Evolutionary conservation across 2,888 invertebrate genomes (phyloP).

Genomic region (Tetranychus truncatus): DNA sequence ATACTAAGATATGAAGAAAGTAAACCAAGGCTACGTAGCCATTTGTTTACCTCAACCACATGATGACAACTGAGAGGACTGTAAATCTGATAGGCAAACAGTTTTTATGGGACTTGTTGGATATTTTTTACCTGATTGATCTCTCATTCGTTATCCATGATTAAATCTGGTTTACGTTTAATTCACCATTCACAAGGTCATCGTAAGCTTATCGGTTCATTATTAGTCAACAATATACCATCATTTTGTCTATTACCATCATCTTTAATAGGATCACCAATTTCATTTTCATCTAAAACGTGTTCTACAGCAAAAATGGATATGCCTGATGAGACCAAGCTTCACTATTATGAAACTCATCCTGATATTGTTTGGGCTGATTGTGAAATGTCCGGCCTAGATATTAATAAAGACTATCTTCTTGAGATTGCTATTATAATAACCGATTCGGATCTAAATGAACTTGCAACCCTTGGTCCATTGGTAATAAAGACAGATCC

Average conservation of each 20-base stretch:
- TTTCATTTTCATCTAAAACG: neutral
- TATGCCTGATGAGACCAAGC: conserved; percentile 2
- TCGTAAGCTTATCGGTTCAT: neutral
- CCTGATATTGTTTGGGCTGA: conserved; percentile 21
- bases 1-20: neutral
- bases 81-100: too few species aligned
- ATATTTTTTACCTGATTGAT: too few species aligned
- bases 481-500: conserved; percentile 29
- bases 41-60: too few species aligned
- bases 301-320: neutral
- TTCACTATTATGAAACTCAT: conserved; percentile 1
- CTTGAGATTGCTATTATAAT: conserved; percentile 75
- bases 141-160: neutral
- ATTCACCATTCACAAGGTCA: neutral
- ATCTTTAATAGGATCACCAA: neutral
- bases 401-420: conserved; percentile 54
- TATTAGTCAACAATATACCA: neutral
- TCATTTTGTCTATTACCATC: neutral
- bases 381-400: conserved; percentile 65
- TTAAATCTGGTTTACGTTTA: neutral
- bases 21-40: too few species aligned
- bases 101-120: too few species aligned
- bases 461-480: conserved; percentile 28
- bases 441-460: conserved; percentile 57
- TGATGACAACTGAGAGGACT: too few species aligned